Evolutionary conservation across 2,888 invertebrate genomes (phyloP), one percentile per base, ranked within the genome.

Genomic region (Torymus tubicola): DNA sequence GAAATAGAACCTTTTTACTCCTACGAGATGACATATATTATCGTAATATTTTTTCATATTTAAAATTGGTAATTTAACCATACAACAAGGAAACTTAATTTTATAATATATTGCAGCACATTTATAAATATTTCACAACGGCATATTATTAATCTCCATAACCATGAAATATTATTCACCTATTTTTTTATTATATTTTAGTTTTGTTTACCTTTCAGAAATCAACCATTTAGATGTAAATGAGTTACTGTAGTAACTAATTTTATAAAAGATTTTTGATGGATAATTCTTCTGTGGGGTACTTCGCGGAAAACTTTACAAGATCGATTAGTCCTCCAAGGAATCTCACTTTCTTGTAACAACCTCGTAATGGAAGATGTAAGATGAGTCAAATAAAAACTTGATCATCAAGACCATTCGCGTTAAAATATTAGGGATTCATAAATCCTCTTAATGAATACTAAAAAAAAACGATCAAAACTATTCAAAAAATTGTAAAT

Each of bases 261-360:
- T 31, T 31, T 31, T 16, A 16, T 42, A 12, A 31, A 31, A 57
- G 57, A 57, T 57, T 69, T 18, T 50, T 60, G 60, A 60, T 71
- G 70, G 60, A 71, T 71, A 42, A 71, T 71, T 18, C 52, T 21
- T 69, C 13, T 18, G 50, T 21, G 58, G 14, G 14, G 14, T 10
- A 60, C 21, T 5, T 14, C 12, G 16, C 5, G 10, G 18, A 21
- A 21, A 21, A 18, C 58, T 70, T 60, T 1, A 18, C 42, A 14
- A 71, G 16, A 71, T 71, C 70, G 60, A 60, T 71, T 60, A 14
- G 4, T 52, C 50, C 42, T 42, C 42, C 50, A 13, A 14, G 42
- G 21, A 60, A 60, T 69, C 12, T 10, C n/a, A 58, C 58, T 57
- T 69, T 16, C 3, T 16, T 31, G 3, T 2, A 10, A 52, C 11